Conservation (phyloP, 1,140 invertebrate genomes). For the Platyura marginata region DNA sequence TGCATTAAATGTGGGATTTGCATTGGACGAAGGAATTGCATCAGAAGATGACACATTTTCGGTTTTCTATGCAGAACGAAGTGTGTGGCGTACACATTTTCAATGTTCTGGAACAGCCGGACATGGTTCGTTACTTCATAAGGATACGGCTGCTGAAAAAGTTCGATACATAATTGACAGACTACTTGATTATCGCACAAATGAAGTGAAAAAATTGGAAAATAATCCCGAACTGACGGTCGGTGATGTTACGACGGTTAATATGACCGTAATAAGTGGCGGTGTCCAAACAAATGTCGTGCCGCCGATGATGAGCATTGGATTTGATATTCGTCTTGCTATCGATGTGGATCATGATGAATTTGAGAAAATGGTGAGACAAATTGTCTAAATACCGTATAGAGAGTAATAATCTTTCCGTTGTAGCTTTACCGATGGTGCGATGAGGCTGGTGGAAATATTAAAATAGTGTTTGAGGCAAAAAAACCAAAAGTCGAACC, state of each 20-base stretch:
- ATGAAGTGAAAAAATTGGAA: slow-evolving; percentile 43
- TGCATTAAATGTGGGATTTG: slow-evolving; percentile 56
- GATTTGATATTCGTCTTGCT: slow-evolving; percentile 62
- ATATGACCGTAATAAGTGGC: slow-evolving; percentile 62
- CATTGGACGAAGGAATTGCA: slow-evolving; percentile 60
- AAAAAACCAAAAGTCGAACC: slow-evolving; percentile 35
- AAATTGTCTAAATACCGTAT: slow-evolving; percentile 28
- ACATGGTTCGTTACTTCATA: slow-evolving; percentile 58
- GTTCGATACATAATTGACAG: slow-evolving; percentile 46
- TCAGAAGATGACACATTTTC: slow-evolving; percentile 41
- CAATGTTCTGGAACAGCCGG: slow-evolving; percentile 53
- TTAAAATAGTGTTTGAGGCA: slow-evolving; percentile 19
- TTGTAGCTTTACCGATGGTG: slow-evolving; percentile 36
- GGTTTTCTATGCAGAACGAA: slow-evolving; percentile 28
- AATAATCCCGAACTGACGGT: slow-evolving; percentile 35
- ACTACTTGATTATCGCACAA: slow-evolving; percentile 47
- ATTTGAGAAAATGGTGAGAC: slow-evolving; percentile 44
- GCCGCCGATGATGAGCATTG: slow-evolving; percentile 50
- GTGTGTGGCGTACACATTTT: slow-evolving; percentile 17
- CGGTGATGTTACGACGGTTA: slow-evolving; percentile 68
- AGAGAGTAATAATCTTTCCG: slow-evolving; percentile 28
- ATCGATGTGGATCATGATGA: slow-evolving; percentile 40
- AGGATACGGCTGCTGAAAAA: slow-evolving; percentile 63
- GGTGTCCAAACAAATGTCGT: slow-evolving; percentile 77
- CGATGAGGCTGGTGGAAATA: slow-evolving; percentile 39